Evolutionary conservation across 2,888 invertebrate genomes (phyloP).

Genomic region (Phytoseiulus persimilis): DNA sequence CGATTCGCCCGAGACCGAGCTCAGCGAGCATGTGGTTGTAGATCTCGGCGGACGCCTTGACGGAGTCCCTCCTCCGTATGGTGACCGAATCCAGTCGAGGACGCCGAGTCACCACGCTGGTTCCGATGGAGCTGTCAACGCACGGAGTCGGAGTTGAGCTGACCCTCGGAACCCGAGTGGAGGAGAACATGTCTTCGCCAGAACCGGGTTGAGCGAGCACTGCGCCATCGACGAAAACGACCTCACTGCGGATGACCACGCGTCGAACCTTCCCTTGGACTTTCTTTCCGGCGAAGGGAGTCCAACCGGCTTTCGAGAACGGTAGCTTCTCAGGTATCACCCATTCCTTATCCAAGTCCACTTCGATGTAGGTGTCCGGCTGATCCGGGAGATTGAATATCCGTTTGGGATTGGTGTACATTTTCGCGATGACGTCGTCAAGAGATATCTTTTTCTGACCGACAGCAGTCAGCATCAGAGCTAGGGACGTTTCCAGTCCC

Average conservation of each 20-base stretch:
- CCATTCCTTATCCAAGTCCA: conserved; percentile 84
- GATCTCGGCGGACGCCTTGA: conserved; percentile 43
- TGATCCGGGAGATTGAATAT: conserved; percentile 96
- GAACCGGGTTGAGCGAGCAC: conserved; percentile 50
- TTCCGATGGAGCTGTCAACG: not conserved
- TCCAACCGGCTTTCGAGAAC: conserved; percentile 89
- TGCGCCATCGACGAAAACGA: conserved; percentile 82
- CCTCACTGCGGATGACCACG: conserved; percentile 88
- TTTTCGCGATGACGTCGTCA: conserved; percentile 79
- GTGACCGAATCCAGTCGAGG: conserved; percentile 8
- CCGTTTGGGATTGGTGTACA: conserved; percentile 82
- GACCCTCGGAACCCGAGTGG: not conserved
- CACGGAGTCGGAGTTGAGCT: not conserved
- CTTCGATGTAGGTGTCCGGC: conserved; percentile 89
- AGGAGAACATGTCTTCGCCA: conserved; percentile 49
- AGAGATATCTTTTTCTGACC: conserved; percentile 75
- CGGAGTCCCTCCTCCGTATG: not conserved
- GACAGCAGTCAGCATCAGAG: conserved; percentile 85
- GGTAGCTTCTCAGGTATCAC: conserved; percentile 68
- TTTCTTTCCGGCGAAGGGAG: conserved; percentile 82
- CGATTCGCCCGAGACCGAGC: conserved; percentile 43
- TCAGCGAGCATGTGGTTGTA: conserved; percentile 46
- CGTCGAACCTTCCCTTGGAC: conserved; percentile 80
- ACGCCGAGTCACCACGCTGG: not conserved
- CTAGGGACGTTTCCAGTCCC: conserved; percentile 95